A percentile compares a stretch with the other conserved stretches of the same genome.
Evolutionary conservation across 2,113 vertebrate genomes (phyloP).

Genomic region (Electrona antarctica): DNA sequence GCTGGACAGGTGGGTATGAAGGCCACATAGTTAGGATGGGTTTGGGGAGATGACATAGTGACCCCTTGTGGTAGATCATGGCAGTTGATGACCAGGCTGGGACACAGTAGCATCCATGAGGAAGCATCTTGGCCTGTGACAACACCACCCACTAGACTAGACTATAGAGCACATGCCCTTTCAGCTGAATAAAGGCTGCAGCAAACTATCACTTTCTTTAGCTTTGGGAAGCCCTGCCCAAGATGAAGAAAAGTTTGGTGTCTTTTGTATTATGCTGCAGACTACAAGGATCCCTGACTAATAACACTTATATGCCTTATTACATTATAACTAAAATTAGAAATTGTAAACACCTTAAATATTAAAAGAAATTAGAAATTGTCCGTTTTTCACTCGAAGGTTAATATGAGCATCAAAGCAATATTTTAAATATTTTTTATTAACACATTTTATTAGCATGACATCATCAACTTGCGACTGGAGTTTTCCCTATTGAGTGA

Average conservation of each 20-base stretch:
- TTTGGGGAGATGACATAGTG: slow-evolving; percentile 45
- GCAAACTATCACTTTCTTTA: neutral
- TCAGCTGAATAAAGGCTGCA: neutral
- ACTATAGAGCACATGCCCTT: neutral
- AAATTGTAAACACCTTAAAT: too few species aligned
- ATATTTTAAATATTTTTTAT: too few species aligned
- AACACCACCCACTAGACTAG: neutral
- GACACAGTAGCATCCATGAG: too few species aligned
- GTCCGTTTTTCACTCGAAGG: too few species aligned
- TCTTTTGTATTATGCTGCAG: neutral
- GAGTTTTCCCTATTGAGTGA: too few species aligned
- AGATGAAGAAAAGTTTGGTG: neutral
- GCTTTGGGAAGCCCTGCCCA: neutral
- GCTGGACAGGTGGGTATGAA: neutral
- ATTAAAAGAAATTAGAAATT: too few species aligned
- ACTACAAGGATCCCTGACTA: too few species aligned
- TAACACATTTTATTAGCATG: too few species aligned
- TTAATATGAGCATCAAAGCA: too few species aligned
- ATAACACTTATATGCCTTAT: too few species aligned
- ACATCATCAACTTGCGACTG: too few species aligned
- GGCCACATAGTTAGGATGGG: slow-evolving; percentile 10
- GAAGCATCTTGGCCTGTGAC: neutral
- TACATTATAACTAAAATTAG: too few species aligned
- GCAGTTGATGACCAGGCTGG: slow-evolving; percentile 11
- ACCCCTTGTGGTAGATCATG: slow-evolving; percentile 64